These are phyloP conservation scores for Hirundichthys speculiger DNA, from an alignment of 2,113 vertebrate genomes.

Conservation along the genomic window DNA sequence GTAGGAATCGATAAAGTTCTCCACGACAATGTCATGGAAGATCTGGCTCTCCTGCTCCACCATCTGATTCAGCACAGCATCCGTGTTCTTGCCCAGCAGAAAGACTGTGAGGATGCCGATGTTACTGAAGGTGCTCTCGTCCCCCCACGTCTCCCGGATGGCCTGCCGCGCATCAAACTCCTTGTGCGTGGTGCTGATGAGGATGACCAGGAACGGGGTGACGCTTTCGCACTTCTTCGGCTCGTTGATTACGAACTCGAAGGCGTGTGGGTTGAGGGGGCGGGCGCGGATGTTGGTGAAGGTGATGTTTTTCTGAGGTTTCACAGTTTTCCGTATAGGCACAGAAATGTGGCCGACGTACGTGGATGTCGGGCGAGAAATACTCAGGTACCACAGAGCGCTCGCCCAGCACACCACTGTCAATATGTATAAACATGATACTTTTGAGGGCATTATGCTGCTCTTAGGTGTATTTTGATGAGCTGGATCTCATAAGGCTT, in stretches of 20 bases:
- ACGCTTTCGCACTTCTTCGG: slow-evolving; percentile 91
- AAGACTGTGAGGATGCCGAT: slow-evolving; percentile 92
- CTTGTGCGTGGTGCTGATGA: slow-evolving; percentile 97
- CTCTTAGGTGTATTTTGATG: slow-evolving; percentile 79
- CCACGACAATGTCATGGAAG: slow-evolving; percentile 97
- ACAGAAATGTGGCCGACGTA: slow-evolving; percentile 88
- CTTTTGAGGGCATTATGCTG: slow-evolving; percentile 97
- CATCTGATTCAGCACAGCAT: slow-evolving; percentile 94
- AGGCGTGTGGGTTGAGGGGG: slow-evolving; percentile 93
- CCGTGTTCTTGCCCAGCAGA: slow-evolving; percentile 92
- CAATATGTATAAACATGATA: slow-evolving; percentile 95
- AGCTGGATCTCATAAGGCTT: slow-evolving; percentile 78
- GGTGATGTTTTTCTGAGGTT: slow-evolving; percentile 85
- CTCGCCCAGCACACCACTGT: slow-evolving; percentile 99
- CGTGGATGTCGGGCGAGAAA: slow-evolving; percentile 91
- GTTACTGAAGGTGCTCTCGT: slow-evolving; percentile 93
- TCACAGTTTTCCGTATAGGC: slow-evolving; percentile 83
- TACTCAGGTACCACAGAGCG: slow-evolving; percentile 95
- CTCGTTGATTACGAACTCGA: slow-evolving; percentile 95
- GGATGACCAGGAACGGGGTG: slow-evolving; percentile 93
- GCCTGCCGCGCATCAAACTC: slow-evolving; percentile 98
- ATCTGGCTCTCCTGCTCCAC: slow-evolving; percentile 99
- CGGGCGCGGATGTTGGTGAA: slow-evolving; percentile 97
- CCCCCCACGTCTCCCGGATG: slow-evolving; percentile 97
- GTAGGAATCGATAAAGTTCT: slow-evolving; percentile 97